Conservation (phyloP, 2,888 invertebrate genomes). For the Andricus curvator region DNA sequence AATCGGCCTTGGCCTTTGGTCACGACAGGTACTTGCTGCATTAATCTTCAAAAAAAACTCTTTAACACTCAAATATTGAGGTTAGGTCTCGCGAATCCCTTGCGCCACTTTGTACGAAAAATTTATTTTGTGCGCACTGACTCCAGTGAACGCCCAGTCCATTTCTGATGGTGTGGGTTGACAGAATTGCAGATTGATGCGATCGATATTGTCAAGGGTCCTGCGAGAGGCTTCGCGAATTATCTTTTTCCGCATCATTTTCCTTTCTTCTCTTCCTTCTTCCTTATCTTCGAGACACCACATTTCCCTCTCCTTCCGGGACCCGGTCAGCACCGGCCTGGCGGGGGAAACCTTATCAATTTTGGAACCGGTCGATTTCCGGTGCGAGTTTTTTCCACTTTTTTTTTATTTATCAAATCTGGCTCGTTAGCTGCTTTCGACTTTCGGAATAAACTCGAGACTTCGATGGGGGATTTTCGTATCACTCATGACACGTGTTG, state of each 20-base stretch:
- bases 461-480: neutral
- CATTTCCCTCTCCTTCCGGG: neutral
- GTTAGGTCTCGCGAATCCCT: constrained; percentile 65
- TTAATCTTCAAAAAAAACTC: neutral
- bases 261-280: neutral
- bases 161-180: constrained; percentile 71
- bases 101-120: constrained; percentile 66
- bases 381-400: constrained; percentile 7
- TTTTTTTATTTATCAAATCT: neutral
- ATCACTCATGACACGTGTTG: neutral
- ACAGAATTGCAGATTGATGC: constrained; percentile 75
- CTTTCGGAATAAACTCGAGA: neutral
- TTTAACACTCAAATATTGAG: constrained; percentile 58
- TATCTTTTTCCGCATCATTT: constrained; percentile 7
- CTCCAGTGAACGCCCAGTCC: constrained; percentile 76
- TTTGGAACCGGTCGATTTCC: constrained; percentile 41
- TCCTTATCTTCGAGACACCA: neutral
- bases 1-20: neutral
- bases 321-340: neutral
- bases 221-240: constrained; percentile 51
- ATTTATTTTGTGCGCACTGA: constrained; percentile 67
- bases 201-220: constrained; percentile 73
- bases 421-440: neutral
- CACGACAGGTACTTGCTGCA: neutral
- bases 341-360: constrained; percentile 5